A percentile compares a stretch with the other conserved stretches of the same genome.
phyloP scores from a whole-genome alignment of 2,797 vertebrate genomes.

The Mergus octosetaceus region DNA sequence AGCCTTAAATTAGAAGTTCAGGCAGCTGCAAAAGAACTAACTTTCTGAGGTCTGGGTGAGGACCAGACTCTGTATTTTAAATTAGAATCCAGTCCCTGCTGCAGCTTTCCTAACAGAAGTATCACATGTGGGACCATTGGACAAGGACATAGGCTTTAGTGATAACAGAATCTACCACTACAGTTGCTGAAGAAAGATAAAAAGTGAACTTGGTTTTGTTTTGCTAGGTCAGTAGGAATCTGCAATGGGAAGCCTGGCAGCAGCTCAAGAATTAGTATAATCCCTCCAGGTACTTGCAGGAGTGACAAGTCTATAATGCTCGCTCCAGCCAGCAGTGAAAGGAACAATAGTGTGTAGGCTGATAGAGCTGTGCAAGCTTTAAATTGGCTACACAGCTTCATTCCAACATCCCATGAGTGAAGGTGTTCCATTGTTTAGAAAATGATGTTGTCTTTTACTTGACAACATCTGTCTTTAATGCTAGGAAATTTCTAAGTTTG shows the following conservation, averaged over 20 bases:
- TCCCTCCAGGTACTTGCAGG: not conserved
- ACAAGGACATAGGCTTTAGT: not conserved
- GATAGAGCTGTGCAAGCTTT: constrained; percentile 18
- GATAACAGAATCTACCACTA: not conserved
- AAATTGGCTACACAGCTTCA: not conserved
- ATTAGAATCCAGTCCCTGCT: not conserved
- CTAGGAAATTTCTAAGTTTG: not conserved
- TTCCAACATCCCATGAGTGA: not conserved
- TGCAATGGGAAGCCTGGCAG: not conserved
- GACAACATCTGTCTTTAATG: not conserved
- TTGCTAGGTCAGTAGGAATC: not conserved
- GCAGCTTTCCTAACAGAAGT: not conserved
- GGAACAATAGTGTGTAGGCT: not conserved
- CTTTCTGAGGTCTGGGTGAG: not conserved
- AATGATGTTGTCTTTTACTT: not conserved
- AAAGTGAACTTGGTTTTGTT: not conserved
- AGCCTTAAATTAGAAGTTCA: not conserved
- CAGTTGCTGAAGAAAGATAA: not conserved
- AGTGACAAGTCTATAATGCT: not conserved
- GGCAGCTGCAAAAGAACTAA: not conserved
- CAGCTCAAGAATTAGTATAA: not conserved
- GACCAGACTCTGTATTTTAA: not conserved
- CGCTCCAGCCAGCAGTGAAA: not conserved
- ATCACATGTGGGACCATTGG: not conserved
- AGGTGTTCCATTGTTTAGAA: not conserved